Evolutionary conservation across 1,140 invertebrate genomes (phyloP).

Genomic region (Agraylea sexmaculata): DNA sequence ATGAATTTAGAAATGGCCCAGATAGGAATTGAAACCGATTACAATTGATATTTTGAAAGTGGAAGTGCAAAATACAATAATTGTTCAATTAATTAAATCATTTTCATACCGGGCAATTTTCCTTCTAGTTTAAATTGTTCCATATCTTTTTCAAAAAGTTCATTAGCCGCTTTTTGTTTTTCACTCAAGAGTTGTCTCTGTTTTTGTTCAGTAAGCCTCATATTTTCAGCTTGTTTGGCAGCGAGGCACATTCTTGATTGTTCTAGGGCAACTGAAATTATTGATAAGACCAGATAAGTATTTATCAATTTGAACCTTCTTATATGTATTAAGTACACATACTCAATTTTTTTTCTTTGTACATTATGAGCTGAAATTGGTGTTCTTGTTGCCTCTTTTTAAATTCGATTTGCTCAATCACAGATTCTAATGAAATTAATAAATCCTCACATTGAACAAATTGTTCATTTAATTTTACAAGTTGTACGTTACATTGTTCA

Average conservation of each 20-base stretch:
- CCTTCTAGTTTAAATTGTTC: slow-evolving; percentile 10
- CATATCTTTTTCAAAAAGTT: slow-evolving; percentile 15
- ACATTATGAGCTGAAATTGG: slow-evolving; percentile 18
- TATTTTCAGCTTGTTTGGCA: slow-evolving; percentile 10
- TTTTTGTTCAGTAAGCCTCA: slow-evolving; percentile 4
- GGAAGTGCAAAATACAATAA: not conserved
- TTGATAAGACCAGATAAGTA: not conserved
- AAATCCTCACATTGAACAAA: slow-evolving; percentile 13
- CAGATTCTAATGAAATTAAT: slow-evolving; percentile 14
- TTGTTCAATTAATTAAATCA: not conserved
- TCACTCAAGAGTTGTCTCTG: slow-evolving; percentile 11
- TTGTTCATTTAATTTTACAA: slow-evolving; percentile 7
- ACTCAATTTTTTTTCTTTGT: slow-evolving; percentile 19
- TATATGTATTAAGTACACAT: too few species aligned
- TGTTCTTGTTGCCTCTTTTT: slow-evolving; percentile 16
- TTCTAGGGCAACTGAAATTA: slow-evolving; percentile 11
- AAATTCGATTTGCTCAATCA: slow-evolving; percentile 14
- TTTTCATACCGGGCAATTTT: slow-evolving; percentile 14
- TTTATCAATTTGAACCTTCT: too few species aligned
- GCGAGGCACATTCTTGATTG: slow-evolving; percentile 6
- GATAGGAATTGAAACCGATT: not conserved
- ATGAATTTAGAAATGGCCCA: not conserved
- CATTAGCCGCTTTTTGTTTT: slow-evolving; percentile 12
- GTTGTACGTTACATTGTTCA: slow-evolving; percentile 9
- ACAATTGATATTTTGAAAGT: too few species aligned